Evolutionary conservation across 2,888 invertebrate genomes (phyloP).

Genomic region (Endomychus coccineus): DNA sequence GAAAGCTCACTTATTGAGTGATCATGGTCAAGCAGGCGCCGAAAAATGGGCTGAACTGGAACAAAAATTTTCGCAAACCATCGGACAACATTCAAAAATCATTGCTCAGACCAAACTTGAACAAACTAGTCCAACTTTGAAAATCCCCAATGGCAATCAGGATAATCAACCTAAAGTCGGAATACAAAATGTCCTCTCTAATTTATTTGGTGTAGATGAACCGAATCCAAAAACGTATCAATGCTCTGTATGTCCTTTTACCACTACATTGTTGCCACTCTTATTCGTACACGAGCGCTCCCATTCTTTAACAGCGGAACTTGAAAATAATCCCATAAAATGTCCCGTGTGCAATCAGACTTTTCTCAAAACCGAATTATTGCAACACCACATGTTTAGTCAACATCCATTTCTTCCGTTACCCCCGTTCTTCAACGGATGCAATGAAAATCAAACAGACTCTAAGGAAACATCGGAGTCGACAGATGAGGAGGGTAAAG

Average conservation of each 20-base stretch:
- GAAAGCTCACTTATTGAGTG: conserved; percentile 77
- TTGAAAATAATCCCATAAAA: conserved; percentile 40
- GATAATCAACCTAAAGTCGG: conserved; percentile 37
- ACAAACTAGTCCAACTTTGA: conserved; percentile 47
- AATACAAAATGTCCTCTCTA: conserved; percentile 47
- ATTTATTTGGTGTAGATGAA: conserved; percentile 49
- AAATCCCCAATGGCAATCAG: conserved; percentile 50
- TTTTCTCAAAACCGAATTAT: conserved; percentile 50
- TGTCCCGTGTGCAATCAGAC: conserved; percentile 55
- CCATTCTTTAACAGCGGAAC: conserved; percentile 45
- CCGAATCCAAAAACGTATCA: conserved; percentile 67
- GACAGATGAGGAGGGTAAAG: conserved; percentile 23
- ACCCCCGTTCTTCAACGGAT: conserved; percentile 42
- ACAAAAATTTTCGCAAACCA: conserved; percentile 42
- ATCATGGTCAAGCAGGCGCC: conserved; percentile 66
- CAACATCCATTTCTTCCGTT: conserved; percentile 48
- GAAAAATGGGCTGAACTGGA: conserved; percentile 57
- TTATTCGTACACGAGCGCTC: conserved; percentile 88
- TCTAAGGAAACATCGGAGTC: conserved; percentile 31
- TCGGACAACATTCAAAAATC: conserved; percentile 30
- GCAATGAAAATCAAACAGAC: conserved; percentile 37
- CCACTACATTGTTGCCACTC: conserved; percentile 82
- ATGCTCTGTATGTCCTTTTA: conserved; percentile 84
- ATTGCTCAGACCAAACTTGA: conserved; percentile 30
- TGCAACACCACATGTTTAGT: conserved; percentile 57